Conservation (phyloP, 2,113 vertebrate species). For the Melanerpes aurifrons region DNA sequence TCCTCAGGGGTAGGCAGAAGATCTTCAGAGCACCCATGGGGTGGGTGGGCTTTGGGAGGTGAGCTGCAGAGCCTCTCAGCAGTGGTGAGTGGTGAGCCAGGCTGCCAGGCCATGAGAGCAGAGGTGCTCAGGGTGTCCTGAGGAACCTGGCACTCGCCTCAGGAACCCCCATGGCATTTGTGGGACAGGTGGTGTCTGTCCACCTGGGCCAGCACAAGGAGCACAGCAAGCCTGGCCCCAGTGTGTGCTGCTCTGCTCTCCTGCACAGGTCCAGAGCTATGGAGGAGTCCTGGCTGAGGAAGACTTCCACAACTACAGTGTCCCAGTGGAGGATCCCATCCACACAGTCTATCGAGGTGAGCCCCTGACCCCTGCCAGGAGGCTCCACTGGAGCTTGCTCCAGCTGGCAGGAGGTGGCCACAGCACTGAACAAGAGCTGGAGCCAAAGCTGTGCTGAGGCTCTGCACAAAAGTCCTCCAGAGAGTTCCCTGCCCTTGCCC, state of each 20-base stretch:
- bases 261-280: conserved; percentile 78
- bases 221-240: background rate
- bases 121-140: background rate
- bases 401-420: background rate
- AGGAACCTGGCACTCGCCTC: background rate
- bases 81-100: background rate
- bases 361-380: background rate
- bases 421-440: background rate
- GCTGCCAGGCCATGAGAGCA: background rate
- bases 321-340: conserved; percentile 82
- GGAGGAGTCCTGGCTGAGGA: conserved; percentile 89
- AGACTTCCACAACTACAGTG: conserved; percentile 93
- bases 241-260: background rate
- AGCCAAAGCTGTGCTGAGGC: background rate
- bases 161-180: background rate
- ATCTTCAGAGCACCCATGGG: background rate
- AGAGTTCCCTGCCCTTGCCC: background rate
- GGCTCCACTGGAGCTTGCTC: background rate
- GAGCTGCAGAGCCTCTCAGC: background rate
- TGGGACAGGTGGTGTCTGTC: background rate
- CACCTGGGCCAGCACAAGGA: background rate
- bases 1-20: background rate
- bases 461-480: background rate
- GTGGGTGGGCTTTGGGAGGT: background rate
- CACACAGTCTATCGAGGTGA: conserved; percentile 91